A percentile compares a stretch with the other conserved stretches of the same genome.
phyloP scores from a whole-genome alignment of 2,888 invertebrate species.

The Branchinecta sandiegonensis region DNA sequence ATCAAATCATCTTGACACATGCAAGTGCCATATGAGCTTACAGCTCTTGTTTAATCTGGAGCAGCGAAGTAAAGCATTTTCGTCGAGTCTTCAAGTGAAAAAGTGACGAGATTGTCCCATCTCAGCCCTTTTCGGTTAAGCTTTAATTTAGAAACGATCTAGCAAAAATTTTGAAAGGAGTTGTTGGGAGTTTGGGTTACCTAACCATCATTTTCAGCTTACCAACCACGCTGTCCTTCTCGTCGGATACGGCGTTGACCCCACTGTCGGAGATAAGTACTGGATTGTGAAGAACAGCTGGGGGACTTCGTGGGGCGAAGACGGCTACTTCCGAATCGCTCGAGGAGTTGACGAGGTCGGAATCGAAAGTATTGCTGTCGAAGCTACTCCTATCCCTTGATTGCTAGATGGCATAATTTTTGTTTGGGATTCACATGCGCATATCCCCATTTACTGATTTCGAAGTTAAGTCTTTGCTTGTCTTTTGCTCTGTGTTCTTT shows the following conservation, averaged over 20 bases:
- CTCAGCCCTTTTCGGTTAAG: too few species aligned
- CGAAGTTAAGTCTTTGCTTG: neutral
- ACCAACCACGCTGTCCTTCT: conserved; percentile 39
- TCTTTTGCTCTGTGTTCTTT: neutral
- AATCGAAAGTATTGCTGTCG: conserved; percentile 27
- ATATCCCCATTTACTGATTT: neutral
- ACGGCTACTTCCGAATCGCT: conserved; percentile 24
- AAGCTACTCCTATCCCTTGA: conserved; percentile 25
- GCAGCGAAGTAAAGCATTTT: too few species aligned
- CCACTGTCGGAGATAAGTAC: conserved; percentile 31
- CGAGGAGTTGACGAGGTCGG: conserved; percentile 27
- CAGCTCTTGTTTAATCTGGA: too few species aligned
- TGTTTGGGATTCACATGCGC: too few species aligned
- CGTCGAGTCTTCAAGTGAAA: too few species aligned
- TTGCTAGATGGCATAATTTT: neutral
- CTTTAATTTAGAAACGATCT: too few species aligned
- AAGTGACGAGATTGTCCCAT: too few species aligned
- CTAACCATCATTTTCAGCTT: conserved; percentile 31
- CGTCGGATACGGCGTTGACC: conserved; percentile 38
- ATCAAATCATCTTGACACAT: too few species aligned
- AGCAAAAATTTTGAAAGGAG: too few species aligned
- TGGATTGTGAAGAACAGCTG: conserved; percentile 25
- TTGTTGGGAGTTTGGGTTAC: too few species aligned
- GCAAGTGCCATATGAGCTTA: too few species aligned
- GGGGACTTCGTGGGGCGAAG: conserved; percentile 24